Conservation (phyloP, 2,888 invertebrate genomes). For the Sphaerophoria taeniata region DNA sequence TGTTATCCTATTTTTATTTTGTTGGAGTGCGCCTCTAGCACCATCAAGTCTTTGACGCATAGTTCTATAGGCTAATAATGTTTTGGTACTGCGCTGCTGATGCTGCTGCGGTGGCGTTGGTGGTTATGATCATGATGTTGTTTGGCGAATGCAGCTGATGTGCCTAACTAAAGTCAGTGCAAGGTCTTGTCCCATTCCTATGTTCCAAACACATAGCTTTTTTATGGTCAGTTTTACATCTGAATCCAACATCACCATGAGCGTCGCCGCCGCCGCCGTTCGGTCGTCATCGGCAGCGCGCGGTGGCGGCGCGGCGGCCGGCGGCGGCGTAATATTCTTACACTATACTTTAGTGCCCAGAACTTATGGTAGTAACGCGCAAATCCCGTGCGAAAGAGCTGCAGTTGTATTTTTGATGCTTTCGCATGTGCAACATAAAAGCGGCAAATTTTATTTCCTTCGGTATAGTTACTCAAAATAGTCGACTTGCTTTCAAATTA, state of each 20-base stretch:
- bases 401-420: constrained; percentile 70
- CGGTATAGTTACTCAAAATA: constrained; percentile 29
- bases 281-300: too few species aligned
- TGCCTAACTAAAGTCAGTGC: constrained; percentile 13
- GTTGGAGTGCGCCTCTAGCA: constrained; percentile 61
- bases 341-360: constrained; percentile 32
- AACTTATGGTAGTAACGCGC: constrained; percentile 55
- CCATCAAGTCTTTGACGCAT: constrained; percentile 58
- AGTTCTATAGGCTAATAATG: constrained; percentile 49
- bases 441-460: constrained; percentile 58
- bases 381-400: constrained; percentile 62
- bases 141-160: constrained; percentile 32
- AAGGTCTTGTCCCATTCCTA: background rate
- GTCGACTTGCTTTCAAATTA: constrained; percentile 29
- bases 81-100: constrained; percentile 13
- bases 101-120: constrained; percentile 62
- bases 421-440: constrained; percentile 63
- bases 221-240: constrained; percentile 67
- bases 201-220: constrained; percentile 30
- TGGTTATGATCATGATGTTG: constrained; percentile 59
- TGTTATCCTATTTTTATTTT: constrained; percentile 56
- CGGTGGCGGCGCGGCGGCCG: background rate
- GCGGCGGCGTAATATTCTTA: constrained; percentile 3
- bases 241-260: constrained; percentile 29
- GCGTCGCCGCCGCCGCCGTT: constrained; percentile 3